Base-by-base conservation (phyloP, 2,797 vertebrate species). In the Monodelphis domestica region DNA sequence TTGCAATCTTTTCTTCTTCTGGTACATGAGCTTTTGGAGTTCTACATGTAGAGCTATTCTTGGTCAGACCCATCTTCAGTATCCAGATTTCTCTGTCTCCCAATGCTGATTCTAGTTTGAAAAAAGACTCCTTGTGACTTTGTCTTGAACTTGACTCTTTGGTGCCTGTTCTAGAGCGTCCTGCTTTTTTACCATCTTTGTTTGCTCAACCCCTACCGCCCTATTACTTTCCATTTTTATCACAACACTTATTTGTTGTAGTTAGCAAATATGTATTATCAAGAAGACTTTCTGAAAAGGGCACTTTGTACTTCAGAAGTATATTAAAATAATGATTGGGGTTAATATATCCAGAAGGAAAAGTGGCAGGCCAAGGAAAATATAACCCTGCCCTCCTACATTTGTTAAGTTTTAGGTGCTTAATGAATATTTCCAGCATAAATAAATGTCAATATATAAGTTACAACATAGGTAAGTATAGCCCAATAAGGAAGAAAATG, bases 391-490 rank as follows among this genome's bases (percentile, higher is more conserved):
- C 26, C 38, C 57, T 15, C 21, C 52, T 7, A 3, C 26, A 33
- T n/a, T 94, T 90, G 57, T n/a, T 26, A 93, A 88, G 57, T 59
- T 91, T 57, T 50, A 88, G 17, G 24, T 89, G 89, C 24, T 94
- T 90, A 63, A 89, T 26, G 38, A 90, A 59, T 90, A 87, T 70
- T 90, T 57, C 88, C 63, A 38, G 90, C 89, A 91, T n/a, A 88
- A 95, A 63, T 38, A 24, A 70, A 70, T 21, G 63, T n/a, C 24
- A 38, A 38, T 63, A n/a, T 63, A n/a, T 70, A 70, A 70, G 17
- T 38, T 70, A 70, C 54, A 50, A 89, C 1, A 0, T 33, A 14
- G 38, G 4, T 2, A 53, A 5, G 56, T 91, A 91, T 91, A 89
- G 78, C 50, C 45, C 59, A 90, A 84, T 50, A 59, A 63, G 91